These are phyloP conservation scores for Sipunculus nudus DNA, from an alignment of 2,888 invertebrate species.

Conservation along the genomic window DNA sequence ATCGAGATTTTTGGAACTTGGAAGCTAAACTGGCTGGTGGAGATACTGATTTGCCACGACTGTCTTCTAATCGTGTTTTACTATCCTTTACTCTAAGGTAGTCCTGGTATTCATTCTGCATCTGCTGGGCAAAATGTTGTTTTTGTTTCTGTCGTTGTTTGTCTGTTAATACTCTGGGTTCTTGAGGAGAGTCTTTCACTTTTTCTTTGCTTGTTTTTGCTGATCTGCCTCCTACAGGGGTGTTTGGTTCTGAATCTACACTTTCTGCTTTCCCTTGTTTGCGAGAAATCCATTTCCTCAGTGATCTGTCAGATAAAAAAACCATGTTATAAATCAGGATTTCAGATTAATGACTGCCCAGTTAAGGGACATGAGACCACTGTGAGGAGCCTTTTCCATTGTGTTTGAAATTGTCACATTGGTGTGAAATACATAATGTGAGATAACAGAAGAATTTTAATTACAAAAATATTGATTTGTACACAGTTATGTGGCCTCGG, in stretches of 20 bases:
- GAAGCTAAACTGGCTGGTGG: no score
- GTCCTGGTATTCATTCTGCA: slow-evolving; percentile 48
- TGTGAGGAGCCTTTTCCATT: no score
- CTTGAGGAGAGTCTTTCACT: background rate
- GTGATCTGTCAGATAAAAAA: slow-evolving; percentile 1
- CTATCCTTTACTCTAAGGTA: slow-evolving; percentile 26
- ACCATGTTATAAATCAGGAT: background rate
- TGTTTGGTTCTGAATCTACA: background rate
- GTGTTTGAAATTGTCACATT: no score
- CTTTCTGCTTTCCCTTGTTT: background rate
- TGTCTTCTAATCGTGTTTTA: no score
- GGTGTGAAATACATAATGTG: no score
- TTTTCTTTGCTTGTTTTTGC: background rate
- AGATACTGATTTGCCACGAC: slow-evolving; percentile 5
- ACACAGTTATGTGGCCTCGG: no score
- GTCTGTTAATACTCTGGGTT: slow-evolving; percentile 30
- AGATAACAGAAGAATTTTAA: background rate
- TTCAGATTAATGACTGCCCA: no score
- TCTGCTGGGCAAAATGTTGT: slow-evolving; percentile 47
- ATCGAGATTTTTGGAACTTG: background rate
- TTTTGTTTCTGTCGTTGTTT: slow-evolving; percentile 46
- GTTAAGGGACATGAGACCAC: no score
- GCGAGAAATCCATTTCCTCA: slow-evolving; percentile 8
- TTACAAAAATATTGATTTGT: slow-evolving; percentile 5
- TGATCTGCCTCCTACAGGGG: background rate